phyloP scores from a whole-genome alignment of 2,113 vertebrate species.

The Gobius niger region DNA sequence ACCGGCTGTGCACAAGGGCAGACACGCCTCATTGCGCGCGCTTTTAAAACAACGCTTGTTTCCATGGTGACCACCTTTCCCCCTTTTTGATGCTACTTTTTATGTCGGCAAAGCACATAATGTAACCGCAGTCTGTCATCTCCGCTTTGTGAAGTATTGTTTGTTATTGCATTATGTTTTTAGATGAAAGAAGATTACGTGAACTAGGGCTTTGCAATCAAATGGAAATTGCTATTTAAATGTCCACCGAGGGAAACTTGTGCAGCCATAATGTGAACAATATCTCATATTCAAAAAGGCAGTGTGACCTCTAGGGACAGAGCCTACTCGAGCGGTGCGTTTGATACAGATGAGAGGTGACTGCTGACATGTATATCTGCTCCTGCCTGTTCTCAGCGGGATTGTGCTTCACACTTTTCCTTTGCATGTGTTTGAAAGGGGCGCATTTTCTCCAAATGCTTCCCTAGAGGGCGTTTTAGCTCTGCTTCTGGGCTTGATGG shows the following conservation, averaged over 20 bases:
- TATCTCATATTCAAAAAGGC: background rate
- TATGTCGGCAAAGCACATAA: slow-evolving; percentile 48
- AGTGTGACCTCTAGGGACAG: slow-evolving; percentile 2
- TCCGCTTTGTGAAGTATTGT: slow-evolving; percentile 1
- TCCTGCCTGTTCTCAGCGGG: slow-evolving; percentile 16
- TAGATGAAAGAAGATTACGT: background rate
- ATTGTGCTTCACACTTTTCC: slow-evolving; percentile 27
- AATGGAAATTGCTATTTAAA: too few relatives aligned
- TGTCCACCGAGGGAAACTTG: too few relatives aligned
- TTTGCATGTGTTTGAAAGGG: slow-evolving; percentile 12
- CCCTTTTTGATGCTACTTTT: slow-evolving; percentile 35
- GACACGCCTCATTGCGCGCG: slow-evolving; percentile 45
- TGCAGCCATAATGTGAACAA: background rate
- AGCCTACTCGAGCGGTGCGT: background rate
- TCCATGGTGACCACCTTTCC: slow-evolving; percentile 66
- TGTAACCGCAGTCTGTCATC: slow-evolving; percentile 34
- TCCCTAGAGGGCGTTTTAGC: slow-evolving; percentile 46
- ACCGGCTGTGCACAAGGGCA: slow-evolving; percentile 32
- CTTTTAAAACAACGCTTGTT: slow-evolving; percentile 71
- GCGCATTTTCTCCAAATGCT: slow-evolving; percentile 24
- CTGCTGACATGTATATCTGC: slow-evolving; percentile 29
- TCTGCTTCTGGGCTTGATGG: slow-evolving; percentile 15
- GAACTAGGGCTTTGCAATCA: background rate
- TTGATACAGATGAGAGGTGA: slow-evolving; percentile 31
- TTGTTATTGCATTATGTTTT: background rate